Base-by-base conservation (phyloP, 2,797 vertebrate genomes). In the Rhinoraja longicauda region DNA sequence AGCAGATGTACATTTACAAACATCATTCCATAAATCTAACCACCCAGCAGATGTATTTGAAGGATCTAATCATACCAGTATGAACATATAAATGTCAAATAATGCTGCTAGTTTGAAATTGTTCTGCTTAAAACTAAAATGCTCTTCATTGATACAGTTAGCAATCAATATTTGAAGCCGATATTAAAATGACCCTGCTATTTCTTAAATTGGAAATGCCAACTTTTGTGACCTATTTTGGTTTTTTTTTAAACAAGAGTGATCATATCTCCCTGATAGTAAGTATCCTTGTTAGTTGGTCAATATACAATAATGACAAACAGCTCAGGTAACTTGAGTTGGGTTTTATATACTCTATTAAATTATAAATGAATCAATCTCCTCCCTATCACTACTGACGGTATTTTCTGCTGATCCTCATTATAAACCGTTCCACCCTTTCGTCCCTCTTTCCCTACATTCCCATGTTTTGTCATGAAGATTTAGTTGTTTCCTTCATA, bases 41-140 rank as follows among this genome's bases (percentile, higher is more conserved):
- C 39, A 29, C 39, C 26, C 45, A 73, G 70, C 70, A 75, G 70
- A 91, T 91, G 90, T 70, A 39, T 75, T 72, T 92, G 90, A 92
- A 0, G 17, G 36, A 53, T 73, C 26, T 53, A 73, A 72, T 73
- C 39, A 72, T 91, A 45, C 24, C 67, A 53, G 12, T 75, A 67
- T 92, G 36, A 92, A 75, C 26, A 73, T 7, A 53, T n/a, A 24
- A 53, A n/a, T 15, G 10, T 73, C 36, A 92, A 13, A 92, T 73
- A 92, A 73, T 17, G 39, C 29, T 29, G 26, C 26, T 36, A 75
- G 70, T 29, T 17, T 92, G 39, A 32, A 72, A 73, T 57, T 53
- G 12, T n/a, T 75, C 72, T 53, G 36, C 70, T 29, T 75, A 53
- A 75, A 73, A 70, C 21, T 53, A 70, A 70, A 70, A 70, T 39